phyloP scores from a whole-genome alignment of 2,797 vertebrate species.

The Pogonophryne albipinna region DNA sequence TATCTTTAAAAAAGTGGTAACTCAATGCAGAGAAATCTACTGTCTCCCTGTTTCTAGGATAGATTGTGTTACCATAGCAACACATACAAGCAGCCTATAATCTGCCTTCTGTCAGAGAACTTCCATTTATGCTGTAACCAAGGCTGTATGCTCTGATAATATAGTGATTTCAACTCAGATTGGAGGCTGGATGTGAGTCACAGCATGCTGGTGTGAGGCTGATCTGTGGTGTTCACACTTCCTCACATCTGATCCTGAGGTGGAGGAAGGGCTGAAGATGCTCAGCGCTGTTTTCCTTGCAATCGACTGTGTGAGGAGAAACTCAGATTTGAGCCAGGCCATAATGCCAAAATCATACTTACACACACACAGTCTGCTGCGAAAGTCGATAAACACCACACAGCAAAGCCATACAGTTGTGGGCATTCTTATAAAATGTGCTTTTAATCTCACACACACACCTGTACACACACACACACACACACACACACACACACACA shows the following conservation, averaged over 20 bases:
- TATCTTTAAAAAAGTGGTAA: neutral
- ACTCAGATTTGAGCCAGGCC: constrained; percentile 16
- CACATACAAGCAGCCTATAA: constrained; percentile 22
- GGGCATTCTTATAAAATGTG: neutral
- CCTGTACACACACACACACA: too few relatives aligned
- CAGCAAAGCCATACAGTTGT: neutral
- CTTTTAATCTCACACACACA: neutral
- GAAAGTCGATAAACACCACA: neutral
- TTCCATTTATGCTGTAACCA: neutral
- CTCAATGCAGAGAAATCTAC: constrained; percentile 8
- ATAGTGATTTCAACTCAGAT: constrained; percentile 7
- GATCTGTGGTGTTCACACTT: neutral
- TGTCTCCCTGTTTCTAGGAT: constrained; percentile 15
- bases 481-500: neutral
- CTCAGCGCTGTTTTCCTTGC: neutral
- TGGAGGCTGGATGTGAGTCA: neutral
- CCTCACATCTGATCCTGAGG: constrained; percentile 10
- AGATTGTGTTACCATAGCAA: constrained; percentile 13
- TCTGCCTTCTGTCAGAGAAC: constrained; percentile 6
- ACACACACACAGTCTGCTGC: neutral
- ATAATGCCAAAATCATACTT: constrained; percentile 12
- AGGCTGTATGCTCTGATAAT: constrained; percentile 7
- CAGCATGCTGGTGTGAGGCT: constrained; percentile 9
- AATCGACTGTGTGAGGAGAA: constrained; percentile 12
- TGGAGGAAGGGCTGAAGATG: constrained; percentile 8